A percentile compares a stretch with the other conserved stretches of the same genome.
phyloP scores from a whole-genome alignment of 2,797 vertebrate genomes.

The Xerus rutilus region DNA sequence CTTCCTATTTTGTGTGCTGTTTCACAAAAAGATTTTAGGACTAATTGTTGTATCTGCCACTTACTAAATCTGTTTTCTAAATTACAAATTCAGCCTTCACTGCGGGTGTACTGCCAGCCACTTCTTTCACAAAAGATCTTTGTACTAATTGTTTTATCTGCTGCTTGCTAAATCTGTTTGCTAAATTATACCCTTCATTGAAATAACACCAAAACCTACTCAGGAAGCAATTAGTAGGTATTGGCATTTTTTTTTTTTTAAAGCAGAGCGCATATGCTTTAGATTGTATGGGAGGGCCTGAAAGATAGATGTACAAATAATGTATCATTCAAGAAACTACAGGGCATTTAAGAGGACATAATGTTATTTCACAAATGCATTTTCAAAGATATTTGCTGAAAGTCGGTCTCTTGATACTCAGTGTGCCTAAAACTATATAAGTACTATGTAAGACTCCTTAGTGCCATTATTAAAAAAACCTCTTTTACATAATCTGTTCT shows the following conservation, averaged over 20 bases:
- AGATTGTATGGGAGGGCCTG: constrained; percentile 36
- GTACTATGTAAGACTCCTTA: background rate
- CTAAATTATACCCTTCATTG: constrained; percentile 87
- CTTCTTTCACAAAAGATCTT: constrained; percentile 85
- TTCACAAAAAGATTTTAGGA: constrained; percentile 83
- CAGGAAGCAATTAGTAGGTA: constrained; percentile 84
- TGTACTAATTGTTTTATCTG: constrained; percentile 88
- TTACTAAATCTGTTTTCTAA: constrained; percentile 86
- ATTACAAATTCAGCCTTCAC: constrained; percentile 85
- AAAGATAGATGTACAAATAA: constrained; percentile 70
- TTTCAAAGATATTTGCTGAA: constrained; percentile 59
- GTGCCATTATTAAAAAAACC: background rate
- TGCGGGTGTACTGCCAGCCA: constrained; percentile 68
- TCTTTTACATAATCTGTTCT: background rate
- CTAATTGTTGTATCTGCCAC: constrained; percentile 86
- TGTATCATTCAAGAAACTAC: background rate
- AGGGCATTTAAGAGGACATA: constrained; percentile 47
- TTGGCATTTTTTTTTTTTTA: constrained; percentile 71
- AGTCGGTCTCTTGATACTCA: background rate
- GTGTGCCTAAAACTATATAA: background rate
- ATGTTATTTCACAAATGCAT: background rate
- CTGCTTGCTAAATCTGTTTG: constrained; percentile 85
- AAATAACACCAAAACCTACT: constrained; percentile 84
- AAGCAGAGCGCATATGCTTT: constrained; percentile 61
- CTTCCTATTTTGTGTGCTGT: constrained; percentile 77